These are phyloP conservation scores for Pagrus major DNA, from an alignment of 2,113 vertebrate genomes.

Conservation along the genomic window DNA sequence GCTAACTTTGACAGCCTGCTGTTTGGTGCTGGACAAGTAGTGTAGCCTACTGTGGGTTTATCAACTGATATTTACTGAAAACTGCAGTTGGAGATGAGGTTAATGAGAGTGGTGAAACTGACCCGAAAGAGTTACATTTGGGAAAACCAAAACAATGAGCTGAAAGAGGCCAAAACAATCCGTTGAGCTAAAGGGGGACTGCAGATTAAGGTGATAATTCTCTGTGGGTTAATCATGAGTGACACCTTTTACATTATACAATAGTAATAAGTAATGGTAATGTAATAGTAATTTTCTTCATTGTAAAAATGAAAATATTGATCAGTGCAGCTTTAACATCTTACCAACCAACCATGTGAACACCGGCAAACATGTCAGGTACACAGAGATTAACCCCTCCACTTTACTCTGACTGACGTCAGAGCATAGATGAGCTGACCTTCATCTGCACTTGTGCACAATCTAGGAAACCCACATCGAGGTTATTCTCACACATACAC, in stretches of 20 bases:
- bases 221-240: neutral
- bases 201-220: neutral
- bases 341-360: neutral
- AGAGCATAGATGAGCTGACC: slow-evolving; percentile 12
- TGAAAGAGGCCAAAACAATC: neutral
- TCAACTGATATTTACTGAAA: neutral
- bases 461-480: neutral
- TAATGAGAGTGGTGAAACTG: neutral
- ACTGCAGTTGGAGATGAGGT: neutral
- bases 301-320: neutral
- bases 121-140: neutral
- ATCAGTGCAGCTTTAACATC: neutral
- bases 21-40: neutral
- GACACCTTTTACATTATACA: neutral
- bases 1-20: neutral
- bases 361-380: slow-evolving; percentile 2
- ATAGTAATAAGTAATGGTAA: no score
- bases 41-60: neutral
- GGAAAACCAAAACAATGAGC: neutral
- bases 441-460: slow-evolving; percentile 10
- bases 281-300: neutral
- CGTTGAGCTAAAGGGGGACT: neutral
- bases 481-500: neutral
- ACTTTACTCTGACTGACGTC: slow-evolving; percentile 7
- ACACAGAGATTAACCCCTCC: slow-evolving; percentile 16